Conservation (phyloP, 1,140 invertebrate species). For the Palaemon carinicauda region DNA sequence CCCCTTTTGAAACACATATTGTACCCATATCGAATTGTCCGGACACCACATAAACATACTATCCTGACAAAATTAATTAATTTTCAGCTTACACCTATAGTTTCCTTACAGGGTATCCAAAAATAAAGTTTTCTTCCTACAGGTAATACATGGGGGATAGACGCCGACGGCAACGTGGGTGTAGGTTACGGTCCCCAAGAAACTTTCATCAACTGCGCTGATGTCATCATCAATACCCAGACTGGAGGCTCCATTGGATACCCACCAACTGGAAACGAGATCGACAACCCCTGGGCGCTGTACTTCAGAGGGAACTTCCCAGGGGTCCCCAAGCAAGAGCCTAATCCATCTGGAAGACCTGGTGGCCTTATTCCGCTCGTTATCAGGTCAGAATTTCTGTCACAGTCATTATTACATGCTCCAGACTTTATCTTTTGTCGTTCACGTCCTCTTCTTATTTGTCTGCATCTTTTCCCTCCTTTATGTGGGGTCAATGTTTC, state of each 20-base stretch:
- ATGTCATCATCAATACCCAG: slow-evolving; percentile 72
- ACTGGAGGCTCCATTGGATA: background rate
- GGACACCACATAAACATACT: too few relatives aligned
- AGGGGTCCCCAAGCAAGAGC: background rate
- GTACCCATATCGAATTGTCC: background rate
- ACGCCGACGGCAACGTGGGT: slow-evolving; percentile 82
- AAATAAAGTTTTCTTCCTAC: background rate
- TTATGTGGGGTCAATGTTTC: too few relatives aligned
- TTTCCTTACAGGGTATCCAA: background rate
- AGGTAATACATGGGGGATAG: slow-evolving; percentile 86
- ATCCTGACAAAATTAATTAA: too few relatives aligned
- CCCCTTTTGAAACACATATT: too few relatives aligned
- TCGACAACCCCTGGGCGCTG: slow-evolving; percentile 40
- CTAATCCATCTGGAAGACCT: background rate
- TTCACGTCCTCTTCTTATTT: too few relatives aligned
- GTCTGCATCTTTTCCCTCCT: too few relatives aligned
- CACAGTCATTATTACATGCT: too few relatives aligned
- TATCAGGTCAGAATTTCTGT: background rate
- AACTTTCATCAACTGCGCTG: slow-evolving; percentile 88
- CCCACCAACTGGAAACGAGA: background rate
- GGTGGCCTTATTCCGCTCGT: slow-evolving; percentile 16
- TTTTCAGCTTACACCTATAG: background rate
- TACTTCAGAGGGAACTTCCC: slow-evolving; percentile 34
- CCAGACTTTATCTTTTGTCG: too few relatives aligned
- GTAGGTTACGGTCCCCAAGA: slow-evolving; percentile 86